Base-by-base conservation (phyloP, 2,797 vertebrate genomes). In the Pempheris klunzingeri region DNA sequence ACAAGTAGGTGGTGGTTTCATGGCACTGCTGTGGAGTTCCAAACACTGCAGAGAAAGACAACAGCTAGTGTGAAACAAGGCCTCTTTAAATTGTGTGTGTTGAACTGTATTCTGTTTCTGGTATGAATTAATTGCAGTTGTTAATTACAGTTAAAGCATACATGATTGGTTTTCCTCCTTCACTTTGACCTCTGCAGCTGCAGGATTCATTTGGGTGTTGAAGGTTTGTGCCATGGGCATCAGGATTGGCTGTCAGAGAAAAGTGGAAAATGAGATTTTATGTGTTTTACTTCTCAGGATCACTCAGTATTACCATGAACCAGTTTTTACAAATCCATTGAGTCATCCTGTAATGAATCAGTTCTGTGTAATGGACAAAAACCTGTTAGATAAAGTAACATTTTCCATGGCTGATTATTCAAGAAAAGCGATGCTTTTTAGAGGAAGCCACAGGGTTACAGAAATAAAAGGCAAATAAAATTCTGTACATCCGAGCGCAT, bases 1-100 rank as follows among this genome's bases (percentile, higher is more conserved):
- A 24, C 1, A 24, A 58, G 28, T 17, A 49, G 38, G 1, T 3
- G 22, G 10, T 1, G 17, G 62, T 47, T 30, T 13, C 47, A 12
- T 17, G n/a, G 41, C 22, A 3, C 2, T 0, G 59, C 0, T 20
- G 53, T 3, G 81, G 78, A 32, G 79, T 89, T 61, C 69, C 44
- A 67, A 17, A 87, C 7, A 28, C 87, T 89, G 66, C 2, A n/a
- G 30, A 61, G 47, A 49, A 74, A 69, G 3, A 49, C 24, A 2
- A 58, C 4, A 0, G 8, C 46, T 1, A 32, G 7, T 3, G 4
- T 36, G 7, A 61, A 26, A 39, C 20, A 60, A 13, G 26, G 57
- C 32, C 9, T 2, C 14, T 50, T 43, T 13, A 1, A 39, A 11
- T 24, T 0, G 0, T 22, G 1, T 18, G 13, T 5, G 2, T 50